Base-by-base conservation (phyloP, 2,113 vertebrate species). In the Archocentrus centrarchus region DNA sequence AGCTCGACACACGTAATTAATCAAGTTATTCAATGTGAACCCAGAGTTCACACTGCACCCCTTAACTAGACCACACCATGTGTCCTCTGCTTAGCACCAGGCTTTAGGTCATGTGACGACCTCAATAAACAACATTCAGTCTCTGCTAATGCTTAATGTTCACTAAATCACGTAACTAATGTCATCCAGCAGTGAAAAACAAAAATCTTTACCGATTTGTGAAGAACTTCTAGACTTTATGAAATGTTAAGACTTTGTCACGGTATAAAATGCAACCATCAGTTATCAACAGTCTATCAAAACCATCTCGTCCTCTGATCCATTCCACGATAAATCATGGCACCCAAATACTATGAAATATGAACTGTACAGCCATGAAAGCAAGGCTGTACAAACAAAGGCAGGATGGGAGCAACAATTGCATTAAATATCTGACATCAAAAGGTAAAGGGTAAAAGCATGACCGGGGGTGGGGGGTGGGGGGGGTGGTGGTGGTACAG, bases 61-160 rank as follows among this genome's bases (percentile, higher is more conserved):
- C 64, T 77, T 27, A 22, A 37, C 20, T 22, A 24, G 76, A 85
- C 82, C 82, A 41, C 60, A 70, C 0, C 63, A 35, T 32, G 62
- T 64, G 47, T 82, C 62, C 15, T 86, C 75, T 50, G 85, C 82
- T 82, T 66, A 88, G 91, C 91, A 89, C 88, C 90, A 83, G 90
- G 88, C 87, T 88, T 80, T 81, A 79, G 79, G 80, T 86, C 84
- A 77, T 50, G 57, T 24, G 68, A 2, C 47, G 35, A 82, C 84
- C 86, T 83, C 88, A 18, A 77, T 66, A 77, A 84, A 70, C 80
- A 59, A 83, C 88, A 92, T 84, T 90, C 87, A 91, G 80, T 85
- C 5, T 64, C 63, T 80, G 75, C 80, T 77, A 50, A 83, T n/a
- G 77, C 81, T 85, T 59, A 9, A 58, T 60, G 10, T n/a, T 78